Base-by-base conservation (phyloP, 2,888 invertebrate genomes). In the Lasioglossum villosulum region DNA sequence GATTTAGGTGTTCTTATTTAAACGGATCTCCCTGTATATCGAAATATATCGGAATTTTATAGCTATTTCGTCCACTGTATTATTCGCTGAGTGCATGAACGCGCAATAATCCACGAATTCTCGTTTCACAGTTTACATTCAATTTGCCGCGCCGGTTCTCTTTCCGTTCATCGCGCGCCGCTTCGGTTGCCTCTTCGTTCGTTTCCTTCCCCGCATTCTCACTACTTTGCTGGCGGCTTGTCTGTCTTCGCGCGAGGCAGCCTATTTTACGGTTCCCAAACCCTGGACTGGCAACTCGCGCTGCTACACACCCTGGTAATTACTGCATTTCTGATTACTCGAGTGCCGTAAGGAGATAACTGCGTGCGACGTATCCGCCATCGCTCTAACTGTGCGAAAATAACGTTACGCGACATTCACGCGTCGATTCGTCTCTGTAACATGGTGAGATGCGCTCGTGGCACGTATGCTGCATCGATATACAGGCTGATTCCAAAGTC, bases 281-380 rank as follows among this genome's bases (percentile, higher is more conserved):
- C 76, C 70, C 75, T 42, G 75, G 37, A 80, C 82, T 52, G 72
- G 73, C 70, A 75, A 87, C 63, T 87, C 84, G 70, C 77, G 85
- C 83, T 76, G 86, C 86, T 89, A 87, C 86, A 48, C 81, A 82
- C 76, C 79, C 66, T 86, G 80, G 82, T 89, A 92, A 92, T 92
- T 92, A 90, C 84, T 82, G 80, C 77, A 79, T 80, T 88, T 90
- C 84, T 88, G 85, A 91, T 91, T 90, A 89, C 86, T 80, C 63
- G 73, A 63, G 72, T 86, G 80, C 59, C 78, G 82, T 79, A 86
- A 39, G 66, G 52, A 80, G 87, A 86, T 86, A 88, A 84, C 83
- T 82, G 80, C 78, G 34, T 34, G 79, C 78, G 75, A 76, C 83
- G 77, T 78, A 88, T 87, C 77, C 78, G 23, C 56, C 34, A 3